These are phyloP conservation scores for Budorcas taxicolor DNA, from an alignment of 2,113 vertebrate species.

Conservation along the genomic window DNA sequence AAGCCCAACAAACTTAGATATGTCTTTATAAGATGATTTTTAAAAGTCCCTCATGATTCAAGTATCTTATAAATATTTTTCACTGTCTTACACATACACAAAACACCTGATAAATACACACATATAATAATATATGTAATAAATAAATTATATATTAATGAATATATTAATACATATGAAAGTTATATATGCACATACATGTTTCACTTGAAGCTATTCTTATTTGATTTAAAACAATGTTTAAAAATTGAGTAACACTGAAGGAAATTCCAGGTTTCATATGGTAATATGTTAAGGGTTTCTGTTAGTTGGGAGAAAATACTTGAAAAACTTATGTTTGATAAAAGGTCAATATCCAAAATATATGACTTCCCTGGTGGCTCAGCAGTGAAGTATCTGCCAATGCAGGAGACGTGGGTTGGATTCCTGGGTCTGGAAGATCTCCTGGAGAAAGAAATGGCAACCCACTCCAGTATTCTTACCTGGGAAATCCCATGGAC, in stretches of 20 bases:
- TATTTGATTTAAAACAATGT: background rate
- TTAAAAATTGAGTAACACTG: background rate
- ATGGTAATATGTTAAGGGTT: background rate
- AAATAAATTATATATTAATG: background rate
- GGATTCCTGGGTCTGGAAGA: background rate
- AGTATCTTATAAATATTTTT: background rate
- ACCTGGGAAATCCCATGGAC: background rate
- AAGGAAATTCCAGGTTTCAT: background rate
- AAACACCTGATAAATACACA: background rate
- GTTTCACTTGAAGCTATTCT: background rate
- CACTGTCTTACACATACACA: background rate
- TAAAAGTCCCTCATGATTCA: background rate
- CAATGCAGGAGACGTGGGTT: background rate
- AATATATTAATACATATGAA: background rate
- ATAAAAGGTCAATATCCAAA: background rate
- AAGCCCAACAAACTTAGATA: background rate
- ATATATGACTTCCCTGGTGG: background rate
- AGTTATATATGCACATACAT: background rate
- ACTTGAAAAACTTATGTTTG: background rate
- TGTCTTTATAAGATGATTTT: background rate
- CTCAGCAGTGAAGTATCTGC: background rate
- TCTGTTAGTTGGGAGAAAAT: background rate
- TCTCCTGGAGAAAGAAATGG: background rate
- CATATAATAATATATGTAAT: background rate
- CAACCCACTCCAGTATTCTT: background rate